Percentiles rank a stretch among this genome's conserved stretches.
Conservation (phyloP, 2,113 vertebrate species). For the Rhineura floridana region DNA sequence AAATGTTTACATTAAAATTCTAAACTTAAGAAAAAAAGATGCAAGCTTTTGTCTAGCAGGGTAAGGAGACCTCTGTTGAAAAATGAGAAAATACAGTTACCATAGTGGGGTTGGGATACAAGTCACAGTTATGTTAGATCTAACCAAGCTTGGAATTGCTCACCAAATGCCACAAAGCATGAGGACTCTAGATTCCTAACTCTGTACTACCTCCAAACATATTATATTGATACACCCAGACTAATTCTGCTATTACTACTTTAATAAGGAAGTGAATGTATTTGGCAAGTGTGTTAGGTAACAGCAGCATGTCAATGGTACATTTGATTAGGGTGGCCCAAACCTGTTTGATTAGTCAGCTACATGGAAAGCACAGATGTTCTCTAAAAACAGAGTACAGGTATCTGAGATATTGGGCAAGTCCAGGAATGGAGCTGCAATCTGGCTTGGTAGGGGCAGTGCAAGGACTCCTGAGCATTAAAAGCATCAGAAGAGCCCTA, state of each 20-base stretch:
- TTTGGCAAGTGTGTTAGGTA: background rate
- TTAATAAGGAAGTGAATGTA: background rate
- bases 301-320: background rate
- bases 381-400: background rate
- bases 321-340: background rate
- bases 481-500: background rate
- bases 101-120: slow-evolving; percentile 63
- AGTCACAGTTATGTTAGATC: slow-evolving; percentile 61
- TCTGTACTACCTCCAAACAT: background rate
- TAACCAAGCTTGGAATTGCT: slow-evolving; percentile 42
- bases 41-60: slow-evolving; percentile 48
- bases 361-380: background rate
- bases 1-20: slow-evolving; percentile 49
- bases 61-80: slow-evolving; percentile 63
- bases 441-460: background rate
- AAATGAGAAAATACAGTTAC: slow-evolving; percentile 62
- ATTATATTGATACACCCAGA: background rate
- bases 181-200: slow-evolving; percentile 50
- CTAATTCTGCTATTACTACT: background rate
- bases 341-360: background rate
- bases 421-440: background rate
- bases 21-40: slow-evolving; percentile 60
- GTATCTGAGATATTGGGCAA: background rate
- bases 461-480: background rate
- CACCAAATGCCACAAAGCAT: slow-evolving; percentile 38